phyloP scores from a whole-genome alignment of 2,888 invertebrate genomes.

The Caenorhabditis macrosperma region DNA sequence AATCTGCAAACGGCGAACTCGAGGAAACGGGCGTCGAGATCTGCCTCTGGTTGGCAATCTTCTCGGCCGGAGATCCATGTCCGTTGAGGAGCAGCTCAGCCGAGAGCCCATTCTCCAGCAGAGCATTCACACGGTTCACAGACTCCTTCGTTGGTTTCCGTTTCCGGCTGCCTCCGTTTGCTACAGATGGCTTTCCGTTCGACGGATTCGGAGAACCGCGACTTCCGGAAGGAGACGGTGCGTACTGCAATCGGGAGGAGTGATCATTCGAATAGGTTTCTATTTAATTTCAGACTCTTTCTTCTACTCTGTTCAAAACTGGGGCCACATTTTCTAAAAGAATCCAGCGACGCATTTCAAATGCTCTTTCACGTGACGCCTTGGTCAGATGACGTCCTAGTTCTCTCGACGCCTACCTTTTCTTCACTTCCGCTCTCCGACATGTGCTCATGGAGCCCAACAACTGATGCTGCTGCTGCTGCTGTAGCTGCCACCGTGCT shows the following conservation, averaged over 20 bases:
- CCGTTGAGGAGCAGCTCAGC: neutral
- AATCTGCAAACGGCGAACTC: constrained; percentile 49
- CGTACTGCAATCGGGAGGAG: constrained; percentile 42
- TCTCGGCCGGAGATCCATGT: constrained; percentile 24
- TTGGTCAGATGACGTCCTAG: too few species aligned
- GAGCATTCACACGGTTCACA: constrained; percentile 46
- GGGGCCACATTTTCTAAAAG: too few species aligned
- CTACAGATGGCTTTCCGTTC: constrained; percentile 60
- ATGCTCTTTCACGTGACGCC: neutral
- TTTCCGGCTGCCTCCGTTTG: constrained; percentile 71
- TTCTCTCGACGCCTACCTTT: too few species aligned
- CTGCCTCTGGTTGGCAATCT: constrained; percentile 5
- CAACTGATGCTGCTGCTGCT: neutral
- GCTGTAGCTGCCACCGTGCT: too few species aligned
- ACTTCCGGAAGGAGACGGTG: constrained; percentile 60
- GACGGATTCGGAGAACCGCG: constrained; percentile 52
- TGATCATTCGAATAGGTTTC: constrained; percentile 1
- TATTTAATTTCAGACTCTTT: too few species aligned
- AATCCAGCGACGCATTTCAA: too few species aligned
- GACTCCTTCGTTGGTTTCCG: constrained; percentile 73
- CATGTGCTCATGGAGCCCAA: constrained; percentile 40
- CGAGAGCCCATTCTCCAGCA: constrained; percentile 7
- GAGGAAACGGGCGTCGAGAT: constrained; percentile 42
- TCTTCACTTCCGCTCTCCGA: constrained; percentile 67
- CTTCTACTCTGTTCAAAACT: too few species aligned